These are phyloP conservation scores for Hemiprocne comata DNA, from an alignment of 2,113 vertebrate species.

Conservation along the genomic window DNA sequence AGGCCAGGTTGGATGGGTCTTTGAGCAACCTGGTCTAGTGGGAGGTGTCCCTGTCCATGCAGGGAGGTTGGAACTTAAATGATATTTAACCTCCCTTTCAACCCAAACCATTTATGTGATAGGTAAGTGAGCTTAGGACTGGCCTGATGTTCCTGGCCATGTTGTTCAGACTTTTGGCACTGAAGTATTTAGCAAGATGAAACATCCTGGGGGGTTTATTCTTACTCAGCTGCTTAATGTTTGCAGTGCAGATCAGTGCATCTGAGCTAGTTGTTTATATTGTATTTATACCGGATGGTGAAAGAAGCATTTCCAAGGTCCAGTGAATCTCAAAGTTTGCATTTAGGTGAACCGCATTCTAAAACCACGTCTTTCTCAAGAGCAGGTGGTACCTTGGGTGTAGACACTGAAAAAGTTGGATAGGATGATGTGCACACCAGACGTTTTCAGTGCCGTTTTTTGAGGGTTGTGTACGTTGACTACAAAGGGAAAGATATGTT, in stretches of 20 bases:
- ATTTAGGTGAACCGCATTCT: background rate
- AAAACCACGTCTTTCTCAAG: background rate
- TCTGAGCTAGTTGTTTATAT: background rate
- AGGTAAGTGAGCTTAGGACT: background rate
- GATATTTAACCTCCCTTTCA: too few species aligned
- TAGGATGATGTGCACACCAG: background rate
- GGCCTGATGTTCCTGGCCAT: background rate
- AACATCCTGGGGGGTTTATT: background rate
- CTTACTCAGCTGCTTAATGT: background rate
- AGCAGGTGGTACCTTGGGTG: background rate
- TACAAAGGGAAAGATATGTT: background rate
- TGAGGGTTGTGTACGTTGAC: background rate
- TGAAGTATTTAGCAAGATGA: background rate
- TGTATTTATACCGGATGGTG: background rate
- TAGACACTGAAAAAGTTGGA: background rate
- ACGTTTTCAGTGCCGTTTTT: background rate
- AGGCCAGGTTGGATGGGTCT: background rate
- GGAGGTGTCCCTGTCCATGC: too few species aligned
- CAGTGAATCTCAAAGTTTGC: background rate
- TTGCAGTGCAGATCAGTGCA: background rate
- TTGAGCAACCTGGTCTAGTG: too few species aligned
- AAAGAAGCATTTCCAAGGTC: background rate
- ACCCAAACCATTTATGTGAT: background rate
- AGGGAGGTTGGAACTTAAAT: too few species aligned
- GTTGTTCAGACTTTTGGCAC: background rate